Evolutionary conservation across 2,113 vertebrate species (phyloP).

Genomic region (Acanthisitta chloris): DNA sequence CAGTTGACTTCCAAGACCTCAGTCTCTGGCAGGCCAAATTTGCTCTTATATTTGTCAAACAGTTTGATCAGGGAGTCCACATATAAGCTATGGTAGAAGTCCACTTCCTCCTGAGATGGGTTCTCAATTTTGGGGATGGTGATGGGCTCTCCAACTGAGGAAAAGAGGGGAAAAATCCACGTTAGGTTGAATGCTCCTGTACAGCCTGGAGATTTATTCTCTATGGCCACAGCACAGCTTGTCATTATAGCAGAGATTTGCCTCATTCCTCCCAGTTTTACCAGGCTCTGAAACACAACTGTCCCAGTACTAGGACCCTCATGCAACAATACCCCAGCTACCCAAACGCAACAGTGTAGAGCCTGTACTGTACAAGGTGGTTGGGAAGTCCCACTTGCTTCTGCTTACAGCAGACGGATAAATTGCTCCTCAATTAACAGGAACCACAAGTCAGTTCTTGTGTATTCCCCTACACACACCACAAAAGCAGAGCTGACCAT

Average conservation of each 20-base stretch:
- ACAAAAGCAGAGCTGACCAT: not conserved
- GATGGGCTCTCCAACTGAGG: constrained; percentile 92
- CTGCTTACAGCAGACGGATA: not conserved
- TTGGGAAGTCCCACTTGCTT: not conserved
- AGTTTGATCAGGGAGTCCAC: constrained; percentile 84
- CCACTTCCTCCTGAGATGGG: constrained; percentile 83
- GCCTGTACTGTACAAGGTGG: not conserved
- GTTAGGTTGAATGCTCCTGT: not conserved
- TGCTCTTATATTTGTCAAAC: constrained; percentile 91
- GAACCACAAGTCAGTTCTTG: not conserved
- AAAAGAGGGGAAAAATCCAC: not conserved
- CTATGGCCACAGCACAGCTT: not conserved
- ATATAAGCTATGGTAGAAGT: constrained; percentile 91
- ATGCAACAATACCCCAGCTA: not conserved
- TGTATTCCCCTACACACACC: not conserved
- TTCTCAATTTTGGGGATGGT: constrained; percentile 88
- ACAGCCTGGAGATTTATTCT: not conserved
- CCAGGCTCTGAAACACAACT: not conserved
- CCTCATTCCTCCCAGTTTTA: not conserved
- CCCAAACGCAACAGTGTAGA: not conserved
- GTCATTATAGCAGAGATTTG: not conserved
- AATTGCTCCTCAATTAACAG: not conserved
- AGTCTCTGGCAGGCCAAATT: constrained; percentile 84
- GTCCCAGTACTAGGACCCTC: not conserved
- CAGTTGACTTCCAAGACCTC: constrained; percentile 86